Conservation (phyloP, 92 coral and sea anemone species). For the Galaxea fascicularis region DNA sequence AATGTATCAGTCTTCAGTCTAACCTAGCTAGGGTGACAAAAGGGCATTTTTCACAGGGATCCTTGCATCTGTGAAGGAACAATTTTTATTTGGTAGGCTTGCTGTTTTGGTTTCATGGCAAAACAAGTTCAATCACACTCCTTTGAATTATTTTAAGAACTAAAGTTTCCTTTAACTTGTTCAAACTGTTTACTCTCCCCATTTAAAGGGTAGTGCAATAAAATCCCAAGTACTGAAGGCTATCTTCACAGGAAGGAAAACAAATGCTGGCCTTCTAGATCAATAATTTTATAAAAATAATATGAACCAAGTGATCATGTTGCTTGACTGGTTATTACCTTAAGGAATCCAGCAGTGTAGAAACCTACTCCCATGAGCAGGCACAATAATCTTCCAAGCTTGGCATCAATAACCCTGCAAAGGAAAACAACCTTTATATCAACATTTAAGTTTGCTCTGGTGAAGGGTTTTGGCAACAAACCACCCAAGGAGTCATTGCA, state of each 20-base stretch:
- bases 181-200: not conserved
- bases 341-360: constrained; percentile 86
- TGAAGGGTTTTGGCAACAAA: not conserved
- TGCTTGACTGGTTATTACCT: constrained; percentile 57
- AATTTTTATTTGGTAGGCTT: too few species aligned
- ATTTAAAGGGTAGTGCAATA: not conserved
- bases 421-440: not conserved
- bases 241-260: not conserved
- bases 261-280: not conserved
- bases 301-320: not conserved
- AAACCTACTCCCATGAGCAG: constrained; percentile 95
- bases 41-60: too few species aligned
- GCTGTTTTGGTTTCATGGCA: too few species aligned
- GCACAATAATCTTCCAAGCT: constrained; percentile 92
- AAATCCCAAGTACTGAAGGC: not conserved
- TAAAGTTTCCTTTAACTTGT: too few species aligned
- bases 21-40: too few species aligned
- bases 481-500: not conserved
- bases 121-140: too few species aligned
- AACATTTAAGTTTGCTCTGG: not conserved
- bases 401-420: constrained; percentile 96
- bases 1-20: too few species aligned
- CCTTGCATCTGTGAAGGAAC: too few species aligned
- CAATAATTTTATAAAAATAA: too few species aligned
- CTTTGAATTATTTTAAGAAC: too few species aligned